Conservation (phyloP, 1,140 invertebrate species). For the Drosophila sturtevanti region DNA sequence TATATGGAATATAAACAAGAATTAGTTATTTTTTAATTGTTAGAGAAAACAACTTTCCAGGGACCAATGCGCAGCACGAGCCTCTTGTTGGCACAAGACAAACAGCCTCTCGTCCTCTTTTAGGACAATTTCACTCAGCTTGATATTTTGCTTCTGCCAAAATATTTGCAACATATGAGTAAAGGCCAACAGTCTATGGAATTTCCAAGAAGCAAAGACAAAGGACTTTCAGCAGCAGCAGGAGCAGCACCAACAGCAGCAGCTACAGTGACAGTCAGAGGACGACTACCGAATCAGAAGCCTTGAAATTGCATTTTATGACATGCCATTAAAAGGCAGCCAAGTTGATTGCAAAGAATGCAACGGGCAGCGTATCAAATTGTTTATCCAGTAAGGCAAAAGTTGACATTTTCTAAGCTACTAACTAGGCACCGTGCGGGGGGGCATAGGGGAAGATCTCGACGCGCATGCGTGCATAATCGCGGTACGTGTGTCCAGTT, state of each 20-base stretch:
- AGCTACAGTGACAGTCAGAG: constrained; percentile 25
- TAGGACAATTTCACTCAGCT: constrained; percentile 56
- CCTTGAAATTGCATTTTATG: constrained; percentile 77
- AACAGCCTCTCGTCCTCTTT: constrained; percentile 19
- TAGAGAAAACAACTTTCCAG: constrained; percentile 57
- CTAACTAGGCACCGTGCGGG: constrained; percentile 55
- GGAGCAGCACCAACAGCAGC: constrained; percentile 29
- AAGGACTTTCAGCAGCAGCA: constrained; percentile 32
- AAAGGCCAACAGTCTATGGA: constrained; percentile 8
- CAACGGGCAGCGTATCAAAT: constrained; percentile 55
- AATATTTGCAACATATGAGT: constrained; percentile 74
- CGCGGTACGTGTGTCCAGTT: constrained; percentile 67
- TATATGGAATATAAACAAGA: constrained; percentile 65
- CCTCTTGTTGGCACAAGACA: constrained; percentile 6
- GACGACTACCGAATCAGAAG: constrained; percentile 63
- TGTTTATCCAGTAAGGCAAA: constrained; percentile 25
- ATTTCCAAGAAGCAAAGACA: constrained; percentile 54
- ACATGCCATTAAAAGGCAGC: constrained; percentile 58
- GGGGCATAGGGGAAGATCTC: too few relatives aligned
- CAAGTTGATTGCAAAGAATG: constrained; percentile 55
- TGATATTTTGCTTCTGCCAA: constrained; percentile 58
- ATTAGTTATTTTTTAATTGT: constrained; percentile 67
- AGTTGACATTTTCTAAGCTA: constrained; percentile 74
- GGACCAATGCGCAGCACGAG: constrained; percentile 34
- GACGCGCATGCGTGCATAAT: constrained; percentile 74